Conservation (phyloP, 1,140 invertebrate species). For the Adoxophyes honmai region DNA sequence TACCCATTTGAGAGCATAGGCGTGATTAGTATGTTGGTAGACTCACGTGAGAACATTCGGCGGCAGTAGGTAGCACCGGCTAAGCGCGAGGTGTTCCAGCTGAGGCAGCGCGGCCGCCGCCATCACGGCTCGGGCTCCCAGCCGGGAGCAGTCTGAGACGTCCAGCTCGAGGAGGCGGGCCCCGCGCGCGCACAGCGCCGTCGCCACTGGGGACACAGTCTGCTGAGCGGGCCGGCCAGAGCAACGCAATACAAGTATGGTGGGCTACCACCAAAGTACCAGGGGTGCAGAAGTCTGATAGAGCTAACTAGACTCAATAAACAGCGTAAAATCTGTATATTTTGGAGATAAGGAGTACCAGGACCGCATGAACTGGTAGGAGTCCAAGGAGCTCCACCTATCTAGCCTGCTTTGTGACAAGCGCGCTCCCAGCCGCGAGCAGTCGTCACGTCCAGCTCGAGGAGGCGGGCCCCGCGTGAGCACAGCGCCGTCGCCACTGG, state of each 20-base stretch:
- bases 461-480: conserved; percentile 81
- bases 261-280: too few relatives aligned
- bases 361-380: too few relatives aligned
- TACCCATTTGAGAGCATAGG: too few relatives aligned
- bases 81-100: conserved; percentile 89
- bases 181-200: conserved; percentile 81
- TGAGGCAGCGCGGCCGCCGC: conserved; percentile 80
- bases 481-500: conserved; percentile 84
- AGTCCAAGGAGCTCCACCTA: too few relatives aligned
- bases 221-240: too few relatives aligned
- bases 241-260: too few relatives aligned
- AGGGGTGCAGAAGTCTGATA: too few relatives aligned
- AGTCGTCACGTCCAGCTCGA: conserved; percentile 93
- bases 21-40: too few relatives aligned
- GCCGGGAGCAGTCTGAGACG: conserved; percentile 87
- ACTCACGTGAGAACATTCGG: conserved; percentile 44
- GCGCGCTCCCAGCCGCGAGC: conserved; percentile 82
- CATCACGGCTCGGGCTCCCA: conserved; percentile 80
- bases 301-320: too few relatives aligned
- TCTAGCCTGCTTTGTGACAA: too few relatives aligned
- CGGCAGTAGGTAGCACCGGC: conserved; percentile 89
- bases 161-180: conserved; percentile 88
- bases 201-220: conserved; percentile 85
- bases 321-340: too few relatives aligned
- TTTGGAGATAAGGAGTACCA: too few relatives aligned